phyloP scores from a whole-genome alignment of 2,113 vertebrate genomes.

The Zootoca vivipara region DNA sequence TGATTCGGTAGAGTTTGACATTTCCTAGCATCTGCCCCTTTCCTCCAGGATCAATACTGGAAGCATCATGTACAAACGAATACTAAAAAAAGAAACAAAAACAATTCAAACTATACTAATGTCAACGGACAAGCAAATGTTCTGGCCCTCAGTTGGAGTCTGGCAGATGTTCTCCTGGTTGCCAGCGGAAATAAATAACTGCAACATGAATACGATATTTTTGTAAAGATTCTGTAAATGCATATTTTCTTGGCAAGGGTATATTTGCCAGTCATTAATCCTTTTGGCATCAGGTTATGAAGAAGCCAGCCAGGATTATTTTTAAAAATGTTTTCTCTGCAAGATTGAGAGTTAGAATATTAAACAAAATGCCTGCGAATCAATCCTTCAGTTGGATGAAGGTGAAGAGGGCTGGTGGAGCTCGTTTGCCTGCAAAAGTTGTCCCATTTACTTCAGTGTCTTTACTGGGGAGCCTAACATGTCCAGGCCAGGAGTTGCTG shows the following conservation, averaged over 20 bases:
- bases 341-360: constrained; percentile 16
- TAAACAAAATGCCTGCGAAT: neutral
- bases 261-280: constrained; percentile 29
- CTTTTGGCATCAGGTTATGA: neutral
- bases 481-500: neutral
- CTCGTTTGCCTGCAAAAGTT: neutral
- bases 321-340: constrained; percentile 6
- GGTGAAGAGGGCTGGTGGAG: neutral
- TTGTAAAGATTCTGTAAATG: constrained; percentile 47
- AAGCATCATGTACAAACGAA: constrained; percentile 50
- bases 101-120: neutral
- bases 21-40: constrained; percentile 33
- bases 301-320: constrained; percentile 6
- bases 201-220: constrained; percentile 49
- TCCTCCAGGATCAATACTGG: constrained; percentile 16
- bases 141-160: constrained; percentile 28
- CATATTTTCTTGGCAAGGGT: constrained; percentile 39
- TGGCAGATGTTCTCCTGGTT: constrained; percentile 36
- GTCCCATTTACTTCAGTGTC: neutral
- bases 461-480: too few relatives aligned
- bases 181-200: constrained; percentile 52
- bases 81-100: neutral
- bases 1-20: constrained; percentile 25
- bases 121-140: constrained; percentile 42
- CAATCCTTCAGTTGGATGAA: neutral